Conservation (phyloP, 2,113 vertebrate species). For the Poeciliopsis turrubarensis region DNA sequence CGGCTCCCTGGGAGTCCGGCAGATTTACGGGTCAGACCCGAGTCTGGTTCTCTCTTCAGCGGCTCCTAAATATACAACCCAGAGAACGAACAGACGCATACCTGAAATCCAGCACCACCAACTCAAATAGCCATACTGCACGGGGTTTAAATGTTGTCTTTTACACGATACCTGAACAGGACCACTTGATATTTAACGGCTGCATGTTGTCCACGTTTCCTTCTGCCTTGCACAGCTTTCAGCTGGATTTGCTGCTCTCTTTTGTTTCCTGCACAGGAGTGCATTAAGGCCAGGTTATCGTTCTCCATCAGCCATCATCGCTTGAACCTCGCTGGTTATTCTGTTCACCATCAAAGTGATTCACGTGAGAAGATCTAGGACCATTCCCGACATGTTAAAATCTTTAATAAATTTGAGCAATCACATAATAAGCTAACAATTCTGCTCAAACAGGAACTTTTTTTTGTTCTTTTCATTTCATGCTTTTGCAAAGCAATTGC, state of each 20-base stretch:
- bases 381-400: too few relatives aligned
- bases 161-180: slow-evolving; percentile 8
- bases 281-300: background rate
- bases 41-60: slow-evolving; percentile 38
- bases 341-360: background rate
- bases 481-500: background rate
- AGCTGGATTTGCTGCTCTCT: background rate
- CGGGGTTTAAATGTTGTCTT: slow-evolving; percentile 42
- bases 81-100: slow-evolving; percentile 37
- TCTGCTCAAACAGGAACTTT: too few relatives aligned
- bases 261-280: too few relatives aligned
- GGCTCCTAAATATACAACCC: slow-evolving; percentile 59
- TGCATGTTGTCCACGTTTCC: background rate
- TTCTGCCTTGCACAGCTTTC: background rate
- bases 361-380: background rate
- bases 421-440: too few relatives aligned
- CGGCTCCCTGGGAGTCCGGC: background rate
- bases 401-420: too few relatives aligned
- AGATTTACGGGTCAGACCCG: slow-evolving; percentile 18
- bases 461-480: background rate
- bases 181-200: background rate
- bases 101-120: slow-evolving; percentile 43
- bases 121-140: slow-evolving; percentile 39
- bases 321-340: background rate
- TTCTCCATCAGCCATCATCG: background rate